Base-by-base conservation (phyloP, 2,797 vertebrate genomes). In the Rhinella marina region DNA sequence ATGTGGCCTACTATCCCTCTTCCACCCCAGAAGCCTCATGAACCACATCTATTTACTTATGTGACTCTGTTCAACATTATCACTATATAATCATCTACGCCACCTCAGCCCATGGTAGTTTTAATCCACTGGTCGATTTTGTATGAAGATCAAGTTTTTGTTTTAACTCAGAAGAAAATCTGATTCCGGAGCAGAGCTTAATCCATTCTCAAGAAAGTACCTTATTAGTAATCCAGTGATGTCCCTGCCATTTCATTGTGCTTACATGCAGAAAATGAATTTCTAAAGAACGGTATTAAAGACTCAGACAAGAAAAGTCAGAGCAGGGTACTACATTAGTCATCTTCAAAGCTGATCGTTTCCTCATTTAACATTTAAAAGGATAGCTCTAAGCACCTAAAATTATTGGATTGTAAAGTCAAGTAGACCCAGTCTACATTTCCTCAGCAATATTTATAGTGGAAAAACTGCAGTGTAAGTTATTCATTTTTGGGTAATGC, bases 201-300 rank as follows among this genome's bases (percentile, higher is more conserved):
- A 27, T 54, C 62, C 8, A 5, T 41, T 25, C 27, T 70, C 56
- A 32, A 70, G 79, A 70, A 52, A 86, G 27, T 7, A 57, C 27
- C 27, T 81, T 27, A 86, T 86, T 81, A 73, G 77, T 57, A 81
- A 86, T 81, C 72, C 64, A 81, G 66, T 86, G 3, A 81, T 80
- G 54, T 29, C 41, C 25, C 66, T 86, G 85, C 85, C 21, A 73
- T 86, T 86, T 86, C 66, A 73, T 81, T 81, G 66, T n/a, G 25
- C 66, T 41, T 81, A 81, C 78, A 81, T 86, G 56, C 85, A 72
- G 85, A 87, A 87, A 87, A 87, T 82, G 54, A 75, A 82, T 82
- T 75, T 82, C 50, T 62, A 13, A 82, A 62, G 27, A 73, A 81
- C 19, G 9, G 50, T 32, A 82, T 82, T 82, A 82, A 87, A 77